Evolutionary conservation across 92 coral and sea anemone genomes (phyloP).

Genomic region (Epizoanthus illoricatus): DNA sequence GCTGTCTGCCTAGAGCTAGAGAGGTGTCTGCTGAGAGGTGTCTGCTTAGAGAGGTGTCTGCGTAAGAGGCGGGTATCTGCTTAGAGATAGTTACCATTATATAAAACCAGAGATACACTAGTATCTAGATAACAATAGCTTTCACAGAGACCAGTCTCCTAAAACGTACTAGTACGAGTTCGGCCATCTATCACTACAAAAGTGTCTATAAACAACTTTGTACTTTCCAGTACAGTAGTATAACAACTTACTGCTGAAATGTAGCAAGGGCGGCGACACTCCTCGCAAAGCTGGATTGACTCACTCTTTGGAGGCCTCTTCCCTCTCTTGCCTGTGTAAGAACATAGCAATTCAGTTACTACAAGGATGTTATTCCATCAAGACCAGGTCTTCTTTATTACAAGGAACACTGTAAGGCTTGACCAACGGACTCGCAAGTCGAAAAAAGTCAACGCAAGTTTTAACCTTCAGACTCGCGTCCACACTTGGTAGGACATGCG

Average conservation of each 20-base stretch:
- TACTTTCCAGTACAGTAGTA: background rate
- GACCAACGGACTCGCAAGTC: too few relatives aligned
- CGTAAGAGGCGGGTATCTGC: too few relatives aligned
- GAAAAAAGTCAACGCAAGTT: too few relatives aligned
- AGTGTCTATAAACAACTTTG: background rate
- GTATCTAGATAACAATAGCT: too few relatives aligned
- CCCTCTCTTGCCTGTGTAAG: conserved; percentile 46
- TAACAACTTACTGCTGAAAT: conserved; percentile 74
- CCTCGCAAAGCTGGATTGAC: conserved; percentile 64
- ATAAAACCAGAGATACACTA: too few relatives aligned
- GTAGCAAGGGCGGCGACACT: conserved; percentile 71
- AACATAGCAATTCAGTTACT: background rate
- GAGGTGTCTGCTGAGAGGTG: too few relatives aligned
- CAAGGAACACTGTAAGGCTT: background rate
- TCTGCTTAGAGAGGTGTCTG: too few relatives aligned
- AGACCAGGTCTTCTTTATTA: background rate
- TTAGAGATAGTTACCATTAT: too few relatives aligned
- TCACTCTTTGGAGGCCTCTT: conserved; percentile 45
- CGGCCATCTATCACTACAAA: too few relatives aligned
- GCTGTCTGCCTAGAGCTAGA: background rate
- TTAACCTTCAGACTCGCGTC: too few relatives aligned
- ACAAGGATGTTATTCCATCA: background rate
- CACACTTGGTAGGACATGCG: too few relatives aligned
- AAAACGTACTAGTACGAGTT: background rate
- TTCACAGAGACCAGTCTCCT: too few relatives aligned